These are phyloP conservation scores for Spea bombifrons DNA, from an alignment of 2,113 vertebrate species.

Conservation along the genomic window DNA sequence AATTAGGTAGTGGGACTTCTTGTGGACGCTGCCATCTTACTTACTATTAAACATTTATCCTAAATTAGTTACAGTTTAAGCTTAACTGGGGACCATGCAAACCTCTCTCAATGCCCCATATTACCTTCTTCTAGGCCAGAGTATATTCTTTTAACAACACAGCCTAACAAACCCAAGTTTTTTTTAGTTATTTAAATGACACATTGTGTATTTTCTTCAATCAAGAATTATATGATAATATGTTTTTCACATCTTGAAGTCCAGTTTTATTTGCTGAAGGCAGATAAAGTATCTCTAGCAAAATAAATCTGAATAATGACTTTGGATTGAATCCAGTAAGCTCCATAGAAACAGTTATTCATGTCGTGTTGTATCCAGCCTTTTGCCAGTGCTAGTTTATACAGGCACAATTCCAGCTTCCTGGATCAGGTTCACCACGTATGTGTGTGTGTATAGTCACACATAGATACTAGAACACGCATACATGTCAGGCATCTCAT, in stretches of 20 bases:
- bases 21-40: too few species aligned
- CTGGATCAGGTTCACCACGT: neutral
- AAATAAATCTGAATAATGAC: constrained; percentile 18
- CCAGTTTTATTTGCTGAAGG: neutral
- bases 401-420: neutral
- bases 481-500: too few species aligned
- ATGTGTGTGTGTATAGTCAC: too few species aligned
- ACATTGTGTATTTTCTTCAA: neutral
- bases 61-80: too few species aligned
- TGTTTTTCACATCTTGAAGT: neutral
- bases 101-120: too few species aligned
- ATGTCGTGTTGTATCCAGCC: neutral
- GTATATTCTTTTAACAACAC: too few species aligned
- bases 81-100: too few species aligned
- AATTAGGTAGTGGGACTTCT: too few species aligned
- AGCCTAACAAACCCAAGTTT: too few species aligned
- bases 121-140: too few species aligned
- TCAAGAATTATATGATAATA: neutral
- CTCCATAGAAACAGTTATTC: neutral
- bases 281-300: constrained; percentile 4
- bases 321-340: constrained; percentile 29
- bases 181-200: neutral
- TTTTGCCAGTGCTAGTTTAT: neutral
- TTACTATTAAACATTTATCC: too few species aligned
- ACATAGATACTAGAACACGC: too few species aligned